Conservation (phyloP, 1,140 invertebrate genomes). For the Myzus persicae region DNA sequence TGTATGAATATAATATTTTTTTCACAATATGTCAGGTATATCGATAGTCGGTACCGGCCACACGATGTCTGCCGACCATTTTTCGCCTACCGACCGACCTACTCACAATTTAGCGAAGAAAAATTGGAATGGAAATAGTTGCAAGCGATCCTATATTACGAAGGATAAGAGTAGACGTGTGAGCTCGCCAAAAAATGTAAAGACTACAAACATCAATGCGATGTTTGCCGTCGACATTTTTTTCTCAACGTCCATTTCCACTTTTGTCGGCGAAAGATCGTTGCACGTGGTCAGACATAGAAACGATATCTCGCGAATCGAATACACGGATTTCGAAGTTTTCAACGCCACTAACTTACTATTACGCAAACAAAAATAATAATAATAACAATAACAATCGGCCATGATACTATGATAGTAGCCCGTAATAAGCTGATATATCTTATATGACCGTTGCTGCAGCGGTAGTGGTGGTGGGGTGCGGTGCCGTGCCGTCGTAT, state of each 20-base stretch:
- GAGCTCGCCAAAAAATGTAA: too few relatives aligned
- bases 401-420: not conserved
- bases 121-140: not conserved
- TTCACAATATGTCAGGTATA: not conserved
- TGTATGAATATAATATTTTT: not conserved
- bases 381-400: slow-evolving; percentile 12
- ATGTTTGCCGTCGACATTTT: not conserved
- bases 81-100: not conserved
- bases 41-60: not conserved
- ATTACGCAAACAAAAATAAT: not conserved
- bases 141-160: not conserved
- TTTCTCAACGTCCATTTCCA: not conserved
- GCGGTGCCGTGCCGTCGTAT: not conserved
- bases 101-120: not conserved
- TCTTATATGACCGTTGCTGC: not conserved
- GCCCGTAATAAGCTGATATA: not conserved
- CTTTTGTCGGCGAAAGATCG: not conserved
- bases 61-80: not conserved
- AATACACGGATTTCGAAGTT: not conserved
- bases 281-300: not conserved
- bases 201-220: too few relatives aligned
- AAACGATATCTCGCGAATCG: not conserved
- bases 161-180: not conserved
- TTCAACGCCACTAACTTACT: not conserved
- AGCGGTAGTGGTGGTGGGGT: too few relatives aligned